phyloP scores from a whole-genome alignment of 2,113 vertebrate species.

The Dicaeum eximium region DNA sequence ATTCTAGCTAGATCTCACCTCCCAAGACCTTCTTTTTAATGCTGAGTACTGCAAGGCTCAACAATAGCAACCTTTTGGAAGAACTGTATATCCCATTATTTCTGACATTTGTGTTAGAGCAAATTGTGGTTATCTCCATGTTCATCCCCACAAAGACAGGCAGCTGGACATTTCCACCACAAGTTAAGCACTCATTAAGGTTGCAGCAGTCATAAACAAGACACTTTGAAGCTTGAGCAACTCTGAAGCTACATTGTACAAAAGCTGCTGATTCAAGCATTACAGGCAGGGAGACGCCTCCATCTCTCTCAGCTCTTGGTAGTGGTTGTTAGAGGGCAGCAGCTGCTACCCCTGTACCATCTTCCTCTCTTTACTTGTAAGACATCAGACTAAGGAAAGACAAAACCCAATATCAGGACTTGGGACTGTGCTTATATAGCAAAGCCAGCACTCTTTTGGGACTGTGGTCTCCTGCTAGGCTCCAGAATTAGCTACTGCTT shows the following conservation, averaged over 20 bases:
- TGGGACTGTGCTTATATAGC: background rate
- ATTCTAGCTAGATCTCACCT: background rate
- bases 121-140: background rate
- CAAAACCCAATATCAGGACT: background rate
- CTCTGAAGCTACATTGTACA: background rate
- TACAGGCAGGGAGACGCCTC: background rate
- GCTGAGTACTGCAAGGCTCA: background rate
- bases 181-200: background rate
- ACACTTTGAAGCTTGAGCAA: background rate
- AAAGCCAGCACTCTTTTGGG: background rate
- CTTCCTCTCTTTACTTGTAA: background rate
- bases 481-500: background rate
- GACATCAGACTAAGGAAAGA: background rate
- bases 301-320: background rate
- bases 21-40: background rate
- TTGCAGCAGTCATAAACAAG: background rate
- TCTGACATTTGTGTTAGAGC: background rate
- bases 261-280: background rate
- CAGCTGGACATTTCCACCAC: background rate
- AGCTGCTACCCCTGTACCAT: background rate
- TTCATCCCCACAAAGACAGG: background rate
- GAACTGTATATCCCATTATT: background rate
- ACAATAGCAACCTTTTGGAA: background rate
- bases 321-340: background rate
- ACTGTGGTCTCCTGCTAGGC: background rate